Base-by-base conservation (phyloP, 2,888 invertebrate genomes). In the Neuroscelio doddi region DNA sequence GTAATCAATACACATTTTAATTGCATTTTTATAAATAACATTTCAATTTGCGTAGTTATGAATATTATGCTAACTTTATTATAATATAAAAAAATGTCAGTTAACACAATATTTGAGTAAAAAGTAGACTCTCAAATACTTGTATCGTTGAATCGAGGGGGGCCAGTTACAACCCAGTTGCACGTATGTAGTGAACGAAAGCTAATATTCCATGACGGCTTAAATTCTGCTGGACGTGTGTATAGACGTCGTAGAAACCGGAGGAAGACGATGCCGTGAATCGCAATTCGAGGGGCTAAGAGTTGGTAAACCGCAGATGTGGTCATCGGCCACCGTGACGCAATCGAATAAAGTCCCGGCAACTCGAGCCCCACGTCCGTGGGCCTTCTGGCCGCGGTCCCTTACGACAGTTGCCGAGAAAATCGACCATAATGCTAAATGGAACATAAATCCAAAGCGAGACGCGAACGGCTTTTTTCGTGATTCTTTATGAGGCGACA, bases 141-240 rank as follows among this genome's bases (percentile, higher is more conserved):
- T n/a, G n/a, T n/a, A n/a, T n/a, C n/a, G n/a, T n/a, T n/a, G n/a
- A n/a, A n/a, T n/a, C n/a, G 21, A 5, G 21, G 21, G 27, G 52
- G 52, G 44, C 4, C 4, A 26, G 15, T 1, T 49, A 26, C n/a
- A 24, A 12, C 39, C 34, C 14, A 44, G n/a, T 32, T 26, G n/a
- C n/a, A n/a, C n/a, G n/a, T n/a, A n/a, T 34, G 26, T 27, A 27
- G 30, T 29, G 21, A 38, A 51, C 41, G 38, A 47, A 61, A 26
- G 32, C 66, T 72, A 74, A 77, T 69, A 70, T 44, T 17, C 73
- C 77, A 70, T 77, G 77, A 77, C 76, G 76, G 68, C 67, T 75
- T 74, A 72, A 76, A 75, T 70, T 68, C 42, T 32, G 12, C 45
- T 17, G 29, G 27, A 44, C n/a, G 29, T 12, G 44, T n/a, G 38